phyloP scores from a whole-genome alignment of 2,113 vertebrate genomes.

The Sinocyclocheilus rhinocerous region DNA sequence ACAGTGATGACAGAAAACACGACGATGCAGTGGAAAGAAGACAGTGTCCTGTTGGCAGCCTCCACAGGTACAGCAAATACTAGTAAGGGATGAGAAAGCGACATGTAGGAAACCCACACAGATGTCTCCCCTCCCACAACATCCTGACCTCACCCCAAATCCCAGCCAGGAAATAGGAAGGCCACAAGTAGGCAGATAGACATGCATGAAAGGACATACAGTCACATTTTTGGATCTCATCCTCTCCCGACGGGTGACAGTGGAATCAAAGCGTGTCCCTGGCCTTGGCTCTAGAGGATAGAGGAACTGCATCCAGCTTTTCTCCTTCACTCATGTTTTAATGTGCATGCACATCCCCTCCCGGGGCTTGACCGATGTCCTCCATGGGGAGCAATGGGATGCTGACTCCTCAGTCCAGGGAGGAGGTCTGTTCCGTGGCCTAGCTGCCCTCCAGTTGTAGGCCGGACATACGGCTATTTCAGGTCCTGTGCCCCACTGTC shows the following conservation, averaged over 20 bases:
- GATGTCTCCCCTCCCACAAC: slow-evolving; percentile 68
- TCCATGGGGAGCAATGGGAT: slow-evolving; percentile 60
- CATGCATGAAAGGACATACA: slow-evolving; percentile 44
- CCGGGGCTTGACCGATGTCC: slow-evolving; percentile 56
- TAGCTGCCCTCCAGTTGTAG: slow-evolving; percentile 73
- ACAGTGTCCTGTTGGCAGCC: slow-evolving; percentile 68
- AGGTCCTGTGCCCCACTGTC: slow-evolving; percentile 50
- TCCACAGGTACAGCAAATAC: slow-evolving; percentile 76
- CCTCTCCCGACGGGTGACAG: slow-evolving; percentile 65
- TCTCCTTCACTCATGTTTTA: slow-evolving; percentile 33
- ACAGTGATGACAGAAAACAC: slow-evolving; percentile 66
- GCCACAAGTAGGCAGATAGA: slow-evolving; percentile 58
- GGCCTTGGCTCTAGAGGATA: slow-evolving; percentile 70
- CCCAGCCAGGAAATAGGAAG: slow-evolving; percentile 77
- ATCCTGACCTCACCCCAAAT: slow-evolving; percentile 70
- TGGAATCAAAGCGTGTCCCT: slow-evolving; percentile 72
- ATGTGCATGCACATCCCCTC: slow-evolving; percentile 41
- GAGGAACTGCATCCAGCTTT: slow-evolving; percentile 62
- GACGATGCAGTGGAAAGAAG: slow-evolving; percentile 66
- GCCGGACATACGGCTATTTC: slow-evolving; percentile 71
- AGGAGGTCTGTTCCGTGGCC: slow-evolving; percentile 88
- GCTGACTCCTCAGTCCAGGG: slow-evolving; percentile 82
- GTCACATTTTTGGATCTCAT: slow-evolving; percentile 62
- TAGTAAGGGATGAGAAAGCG: slow-evolving; percentile 67
- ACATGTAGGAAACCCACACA: slow-evolving; percentile 75